phyloP scores from a whole-genome alignment of 2,797 vertebrate genomes.

The Siniperca scherzeri region DNA sequence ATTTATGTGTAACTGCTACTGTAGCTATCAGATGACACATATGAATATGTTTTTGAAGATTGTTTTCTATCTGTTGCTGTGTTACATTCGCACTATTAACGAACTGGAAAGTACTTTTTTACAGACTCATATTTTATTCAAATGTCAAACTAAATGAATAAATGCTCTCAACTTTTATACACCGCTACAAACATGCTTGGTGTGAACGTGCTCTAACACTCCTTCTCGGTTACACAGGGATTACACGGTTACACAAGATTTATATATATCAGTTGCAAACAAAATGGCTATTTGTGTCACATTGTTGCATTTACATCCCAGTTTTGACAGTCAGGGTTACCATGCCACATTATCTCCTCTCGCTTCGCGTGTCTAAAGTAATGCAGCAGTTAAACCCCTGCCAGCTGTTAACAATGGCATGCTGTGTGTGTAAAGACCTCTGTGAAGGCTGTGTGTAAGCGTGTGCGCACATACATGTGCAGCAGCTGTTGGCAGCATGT shows the following conservation, averaged over 20 bases:
- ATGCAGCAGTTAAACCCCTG: constrained; percentile 74
- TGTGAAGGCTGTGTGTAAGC: constrained; percentile 34
- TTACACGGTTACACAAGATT: constrained; percentile 45
- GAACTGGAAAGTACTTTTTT: background rate
- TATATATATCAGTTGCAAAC: constrained; percentile 31
- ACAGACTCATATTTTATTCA: background rate
- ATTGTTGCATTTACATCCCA: constrained; percentile 61
- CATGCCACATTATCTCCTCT: constrained; percentile 61
- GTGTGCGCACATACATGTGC: constrained; percentile 53
- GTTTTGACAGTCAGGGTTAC: constrained; percentile 70
- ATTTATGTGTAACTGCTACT: background rate
- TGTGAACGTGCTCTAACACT: constrained; percentile 9
- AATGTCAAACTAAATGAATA: background rate
- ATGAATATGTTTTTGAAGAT: background rate
- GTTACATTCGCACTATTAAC: background rate
- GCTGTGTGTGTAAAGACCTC: constrained; percentile 71
- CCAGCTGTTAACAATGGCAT: constrained; percentile 82
- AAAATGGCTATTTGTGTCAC: constrained; percentile 58
- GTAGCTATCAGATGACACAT: background rate
- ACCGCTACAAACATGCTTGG: background rate
- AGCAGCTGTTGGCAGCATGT: constrained; percentile 71
- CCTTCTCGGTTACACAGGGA: constrained; percentile 20
- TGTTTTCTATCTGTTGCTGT: background rate
- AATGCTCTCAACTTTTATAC: constrained; percentile 3
- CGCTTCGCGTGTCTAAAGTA: constrained; percentile 66